A percentile compares a stretch with the other conserved stretches of the same genome.
Conservation (phyloP, 2,888 invertebrate species). For the Tyria jacobaeae region DNA sequence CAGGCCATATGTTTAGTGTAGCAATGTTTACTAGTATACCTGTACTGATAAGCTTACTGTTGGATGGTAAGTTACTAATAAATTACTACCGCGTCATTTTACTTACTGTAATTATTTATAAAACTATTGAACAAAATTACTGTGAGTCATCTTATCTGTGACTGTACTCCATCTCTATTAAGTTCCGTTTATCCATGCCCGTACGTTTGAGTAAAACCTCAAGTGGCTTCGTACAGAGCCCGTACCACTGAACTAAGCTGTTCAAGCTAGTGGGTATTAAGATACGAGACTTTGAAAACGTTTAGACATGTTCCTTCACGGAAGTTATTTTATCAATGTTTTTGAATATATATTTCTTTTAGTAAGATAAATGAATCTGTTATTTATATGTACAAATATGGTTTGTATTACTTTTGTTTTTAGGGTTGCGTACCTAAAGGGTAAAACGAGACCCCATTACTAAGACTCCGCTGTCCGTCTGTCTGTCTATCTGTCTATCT, state of each 20-base stretch:
- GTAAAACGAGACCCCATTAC: no score
- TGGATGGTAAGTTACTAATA: no score
- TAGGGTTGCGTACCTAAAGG: no score
- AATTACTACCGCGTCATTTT: no score
- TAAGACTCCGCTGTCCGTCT: no score
- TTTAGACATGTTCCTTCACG: constrained; percentile 6
- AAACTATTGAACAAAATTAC: not conserved
- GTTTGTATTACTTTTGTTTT: no score
- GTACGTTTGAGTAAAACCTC: constrained; percentile 23
- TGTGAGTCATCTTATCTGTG: constrained; percentile 3
- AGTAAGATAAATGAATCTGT: no score
- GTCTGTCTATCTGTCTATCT: no score
- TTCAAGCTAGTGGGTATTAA: constrained; percentile 17
- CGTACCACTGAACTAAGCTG: constrained; percentile 21
- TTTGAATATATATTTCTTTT: not conserved
- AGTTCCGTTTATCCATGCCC: constrained; percentile 16
- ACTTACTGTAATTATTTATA: not conserved
- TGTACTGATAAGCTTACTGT: no score
- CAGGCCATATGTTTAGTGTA: no score
- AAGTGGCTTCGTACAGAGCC: constrained; percentile 21
- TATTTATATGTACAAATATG: not conserved
- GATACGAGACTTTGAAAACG: constrained; percentile 17
- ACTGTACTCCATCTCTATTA: constrained; percentile 14
- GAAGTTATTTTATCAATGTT: constrained; percentile 9
- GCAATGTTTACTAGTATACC: no score